These are phyloP conservation scores for Ditylenchus weischeri DNA, from an alignment of 2,888 invertebrate genomes.

Conservation along the genomic window DNA sequence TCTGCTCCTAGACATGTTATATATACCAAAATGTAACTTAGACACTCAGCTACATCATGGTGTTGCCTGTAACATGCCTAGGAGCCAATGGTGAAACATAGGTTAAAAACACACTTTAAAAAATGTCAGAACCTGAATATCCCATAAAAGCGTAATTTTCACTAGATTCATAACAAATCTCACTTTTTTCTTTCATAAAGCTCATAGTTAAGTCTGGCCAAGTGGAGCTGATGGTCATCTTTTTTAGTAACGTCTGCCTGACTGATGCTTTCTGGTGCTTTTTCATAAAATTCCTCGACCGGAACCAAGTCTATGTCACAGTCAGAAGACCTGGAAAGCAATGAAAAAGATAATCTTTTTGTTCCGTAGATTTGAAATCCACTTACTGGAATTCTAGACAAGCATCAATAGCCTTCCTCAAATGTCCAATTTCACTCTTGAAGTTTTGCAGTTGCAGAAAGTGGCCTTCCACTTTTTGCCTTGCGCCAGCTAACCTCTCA, in stretches of 20 bases:
- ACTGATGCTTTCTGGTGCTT: constrained; percentile 25
- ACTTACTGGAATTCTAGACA: constrained; percentile 42
- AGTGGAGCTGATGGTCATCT: constrained; percentile 41
- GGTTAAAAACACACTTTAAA: too few species aligned
- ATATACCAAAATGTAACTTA: background rate
- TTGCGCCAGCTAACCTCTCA: constrained; percentile 14
- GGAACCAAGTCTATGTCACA: constrained; percentile 42
- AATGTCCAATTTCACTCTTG: constrained; percentile 45
- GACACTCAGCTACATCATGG: too few species aligned
- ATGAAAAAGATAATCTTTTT: background rate
- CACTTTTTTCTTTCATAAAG: constrained; percentile 41
- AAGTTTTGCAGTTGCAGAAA: constrained; percentile 45
- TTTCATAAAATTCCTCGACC: constrained; percentile 43
- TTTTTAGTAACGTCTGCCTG: constrained; percentile 18
- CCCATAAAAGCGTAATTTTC: too few species aligned
- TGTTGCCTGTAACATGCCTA: too few species aligned
- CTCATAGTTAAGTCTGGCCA: constrained; percentile 45
- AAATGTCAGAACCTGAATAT: too few species aligned
- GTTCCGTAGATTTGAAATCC: too few species aligned
- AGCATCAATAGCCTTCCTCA: constrained; percentile 45
- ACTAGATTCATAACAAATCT: background rate
- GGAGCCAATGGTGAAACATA: too few species aligned
- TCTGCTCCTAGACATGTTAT: too few species aligned
- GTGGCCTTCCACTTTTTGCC: constrained; percentile 39
- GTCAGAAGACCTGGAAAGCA: constrained; percentile 39